Evolutionary conservation across 2,888 invertebrate species (phyloP).

Genomic region (Leptopilina drosophilae): DNA sequence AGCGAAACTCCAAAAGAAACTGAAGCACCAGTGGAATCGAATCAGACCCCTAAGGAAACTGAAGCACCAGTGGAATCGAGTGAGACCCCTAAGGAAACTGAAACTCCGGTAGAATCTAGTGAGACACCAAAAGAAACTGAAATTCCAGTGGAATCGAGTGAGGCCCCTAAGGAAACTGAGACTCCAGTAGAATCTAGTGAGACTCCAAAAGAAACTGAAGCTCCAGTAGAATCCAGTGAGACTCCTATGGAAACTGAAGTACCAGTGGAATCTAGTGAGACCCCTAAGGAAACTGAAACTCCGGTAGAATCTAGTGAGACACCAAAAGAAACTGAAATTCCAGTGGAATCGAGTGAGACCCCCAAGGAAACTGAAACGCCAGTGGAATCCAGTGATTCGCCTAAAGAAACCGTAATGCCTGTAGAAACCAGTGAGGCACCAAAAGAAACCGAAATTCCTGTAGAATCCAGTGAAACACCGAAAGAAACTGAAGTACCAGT

Average conservation of each 20-base stretch:
- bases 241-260: no score
- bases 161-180: neutral
- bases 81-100: neutral
- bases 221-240: no score
- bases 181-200: constrained; percentile 43
- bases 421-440: no score
- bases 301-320: no score
- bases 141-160: constrained; percentile 31
- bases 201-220: constrained; percentile 2
- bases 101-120: neutral
- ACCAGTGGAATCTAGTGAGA: no score
- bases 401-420: constrained; percentile 1
- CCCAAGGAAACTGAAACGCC: neutral
- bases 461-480: no score
- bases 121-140: neutral
- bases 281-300: no score
- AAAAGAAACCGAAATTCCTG: no score
- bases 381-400: constrained; percentile 40
- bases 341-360: constrained; percentile 22
- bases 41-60: neutral
- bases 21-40: neutral
- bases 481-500: constrained; percentile 1
- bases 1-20: neutral
- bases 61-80: neutral
- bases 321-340: constrained; percentile 31